These are phyloP conservation scores for Pangasius sanitwongsei DNA, from an alignment of 2,797 vertebrate genomes.

Conservation along the genomic window DNA sequence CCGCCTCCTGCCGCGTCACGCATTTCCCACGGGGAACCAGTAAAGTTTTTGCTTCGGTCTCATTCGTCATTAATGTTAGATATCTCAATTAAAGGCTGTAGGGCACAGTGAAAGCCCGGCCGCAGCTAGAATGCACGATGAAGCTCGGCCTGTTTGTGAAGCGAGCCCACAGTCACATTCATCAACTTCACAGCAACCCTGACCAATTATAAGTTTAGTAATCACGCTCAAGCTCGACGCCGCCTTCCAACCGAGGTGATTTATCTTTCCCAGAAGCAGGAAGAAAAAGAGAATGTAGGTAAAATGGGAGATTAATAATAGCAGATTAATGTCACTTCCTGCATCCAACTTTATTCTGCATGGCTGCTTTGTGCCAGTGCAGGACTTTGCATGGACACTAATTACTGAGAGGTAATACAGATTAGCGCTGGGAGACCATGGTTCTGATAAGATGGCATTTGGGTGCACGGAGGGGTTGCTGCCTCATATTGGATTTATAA, in stretches of 20 bases:
- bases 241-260: conserved; percentile 60
- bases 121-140: conserved; percentile 68
- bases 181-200: conserved; percentile 72
- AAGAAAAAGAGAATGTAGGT: conserved; percentile 53
- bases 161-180: conserved; percentile 68
- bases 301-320: conserved; percentile 76
- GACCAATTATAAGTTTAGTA: conserved; percentile 76
- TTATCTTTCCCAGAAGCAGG: conserved; percentile 68
- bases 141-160: conserved; percentile 75
- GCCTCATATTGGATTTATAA: conserved; percentile 38
- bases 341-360: conserved; percentile 61
- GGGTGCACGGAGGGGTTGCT: conserved; percentile 11
- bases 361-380: conserved; percentile 40
- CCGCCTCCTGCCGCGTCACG: conserved; percentile 35
- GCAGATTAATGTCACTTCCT: conserved; percentile 75
- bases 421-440: conserved; percentile 27
- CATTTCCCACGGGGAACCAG: conserved; percentile 37
- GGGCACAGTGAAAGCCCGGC: conserved; percentile 14
- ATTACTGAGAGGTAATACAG: conserved; percentile 36
- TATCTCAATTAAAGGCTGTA: conserved; percentile 47
- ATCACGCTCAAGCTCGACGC: conserved; percentile 68
- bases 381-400: conserved; percentile 22
- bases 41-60: neutral
- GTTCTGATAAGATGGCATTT: conserved; percentile 15
- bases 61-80: conserved; percentile 48